Conservation (phyloP, 1,140 invertebrate genomes). For the Eumaeus atala region DNA sequence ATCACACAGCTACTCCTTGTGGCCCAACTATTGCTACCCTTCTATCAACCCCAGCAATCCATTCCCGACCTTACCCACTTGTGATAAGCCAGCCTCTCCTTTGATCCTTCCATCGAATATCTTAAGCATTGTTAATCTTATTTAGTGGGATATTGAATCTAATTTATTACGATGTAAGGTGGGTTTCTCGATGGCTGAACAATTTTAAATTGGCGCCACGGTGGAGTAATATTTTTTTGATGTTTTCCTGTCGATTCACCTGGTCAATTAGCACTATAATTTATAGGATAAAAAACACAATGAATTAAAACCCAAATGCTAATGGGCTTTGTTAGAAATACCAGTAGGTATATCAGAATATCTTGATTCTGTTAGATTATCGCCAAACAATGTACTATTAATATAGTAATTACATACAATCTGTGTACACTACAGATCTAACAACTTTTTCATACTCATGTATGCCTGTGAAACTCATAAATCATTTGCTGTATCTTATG, state of each 20-base stretch:
- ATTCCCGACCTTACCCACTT: constrained; percentile 17
- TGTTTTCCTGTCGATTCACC: constrained; percentile 22
- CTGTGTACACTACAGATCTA: too few relatives aligned
- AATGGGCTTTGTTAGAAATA: neutral
- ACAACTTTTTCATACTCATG: too few relatives aligned
- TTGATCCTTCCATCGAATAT: constrained; percentile 8
- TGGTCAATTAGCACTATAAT: constrained; percentile 1
- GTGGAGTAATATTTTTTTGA: constrained; percentile 30
- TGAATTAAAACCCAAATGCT: neutral
- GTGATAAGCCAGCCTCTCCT: constrained; percentile 17
- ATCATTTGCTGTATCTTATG: too few relatives aligned
- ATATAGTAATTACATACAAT: too few relatives aligned
- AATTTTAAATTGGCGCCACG: constrained; percentile 21
- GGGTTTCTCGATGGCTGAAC: constrained; percentile 19
- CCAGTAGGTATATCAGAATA: too few relatives aligned
- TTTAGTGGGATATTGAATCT: constrained; percentile 30
- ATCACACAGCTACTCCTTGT: constrained; percentile 41
- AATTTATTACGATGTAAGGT: constrained; percentile 22
- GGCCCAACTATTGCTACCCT: constrained; percentile 31
- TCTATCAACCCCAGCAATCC: constrained; percentile 12
- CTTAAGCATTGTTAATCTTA: constrained; percentile 22
- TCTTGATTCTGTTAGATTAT: too few relatives aligned
- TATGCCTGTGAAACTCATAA: too few relatives aligned
- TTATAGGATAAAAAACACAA: constrained; percentile 4
- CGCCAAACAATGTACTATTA: too few relatives aligned